Evolutionary conservation across 1,140 invertebrate species (phyloP), one percentile per base, ranked within the genome.

Genomic region (Colletes gigas): DNA sequence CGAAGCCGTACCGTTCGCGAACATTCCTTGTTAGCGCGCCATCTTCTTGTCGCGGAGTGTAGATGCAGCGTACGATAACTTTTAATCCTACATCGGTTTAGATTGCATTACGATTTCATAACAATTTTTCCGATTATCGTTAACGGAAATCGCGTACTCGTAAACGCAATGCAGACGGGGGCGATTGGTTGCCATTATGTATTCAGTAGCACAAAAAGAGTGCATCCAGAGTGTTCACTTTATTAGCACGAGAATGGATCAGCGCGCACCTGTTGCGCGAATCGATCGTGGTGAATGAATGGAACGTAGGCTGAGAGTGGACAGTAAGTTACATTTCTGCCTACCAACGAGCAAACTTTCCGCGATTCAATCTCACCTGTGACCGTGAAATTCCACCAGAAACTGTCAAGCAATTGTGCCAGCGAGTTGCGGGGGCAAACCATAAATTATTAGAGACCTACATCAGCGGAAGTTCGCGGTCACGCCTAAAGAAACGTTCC

Each of bases 271-370:
- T 87, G 83, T 88, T 88, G 88, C 82, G 63, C 54, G 77, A 86
- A 89, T 89, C 87, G 88, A 89, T 89, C 79, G 85, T 50, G 79
- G 66, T 50, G 50, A 85, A 88, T 86, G 83, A 88, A 88, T 89
- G 82, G 21, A 52, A 30, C 59, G 47, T 74, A 78, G 78, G 54
- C 83, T 81, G 72, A 65, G 68, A 85, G 67, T 70, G 84, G 84
- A 79, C 83, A 85, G 44, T 21, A 59, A 62, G 60, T 82, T 84
- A 67, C 70, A 60, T 63, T 83, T 79, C 47, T 57, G 71, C 55
- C 54, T 81, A 73, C 17, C 57, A 52, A 2, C n/a, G 21, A 14
- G 9, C 12, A 52, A 74, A 80, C 54, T 73, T 77, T 55, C n/a
- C 39, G 0, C 9, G 21, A 3, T 52, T 7, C 17, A 9, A n/a